phyloP scores from a whole-genome alignment of 2,113 vertebrate species.

The Scophthalmus maximus region DNA sequence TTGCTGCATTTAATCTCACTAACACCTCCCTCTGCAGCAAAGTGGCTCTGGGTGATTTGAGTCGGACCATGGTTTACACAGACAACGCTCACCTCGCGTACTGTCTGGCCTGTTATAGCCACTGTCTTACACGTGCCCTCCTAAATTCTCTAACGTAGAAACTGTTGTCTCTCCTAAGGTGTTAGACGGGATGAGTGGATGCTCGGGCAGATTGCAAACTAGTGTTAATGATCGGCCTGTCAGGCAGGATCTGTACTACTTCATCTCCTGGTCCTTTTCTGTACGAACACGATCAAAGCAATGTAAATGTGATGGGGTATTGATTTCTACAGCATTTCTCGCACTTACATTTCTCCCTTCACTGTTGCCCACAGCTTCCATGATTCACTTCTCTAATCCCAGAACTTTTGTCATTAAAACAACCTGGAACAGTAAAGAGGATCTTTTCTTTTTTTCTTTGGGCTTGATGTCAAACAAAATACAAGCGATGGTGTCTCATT shows the following conservation, averaged over 20 bases:
- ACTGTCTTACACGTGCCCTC: constrained; percentile 71
- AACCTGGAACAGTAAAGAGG: constrained; percentile 13
- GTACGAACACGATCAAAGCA: constrained; percentile 73
- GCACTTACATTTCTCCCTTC: constrained; percentile 42
- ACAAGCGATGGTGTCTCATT: not conserved
- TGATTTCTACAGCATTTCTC: constrained; percentile 71
- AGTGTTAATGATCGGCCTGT: constrained; percentile 76
- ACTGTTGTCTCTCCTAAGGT: constrained; percentile 77
- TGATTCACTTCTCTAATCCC: constrained; percentile 31
- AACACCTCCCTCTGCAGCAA: constrained; percentile 15
- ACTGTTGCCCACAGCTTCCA: constrained; percentile 27
- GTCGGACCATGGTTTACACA: constrained; percentile 46
- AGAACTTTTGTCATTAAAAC: constrained; percentile 32
- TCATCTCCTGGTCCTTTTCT: constrained; percentile 71
- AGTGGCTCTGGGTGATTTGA: constrained; percentile 29
- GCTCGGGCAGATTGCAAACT: constrained; percentile 70
- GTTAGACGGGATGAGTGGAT: constrained; percentile 60
- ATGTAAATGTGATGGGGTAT: constrained; percentile 71
- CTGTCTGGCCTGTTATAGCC: constrained; percentile 49
- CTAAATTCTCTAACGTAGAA: constrained; percentile 73
- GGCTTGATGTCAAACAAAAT: not conserved
- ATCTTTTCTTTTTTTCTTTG: not conserved
- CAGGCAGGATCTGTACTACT: constrained; percentile 70
- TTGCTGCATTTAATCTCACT: constrained; percentile 61
- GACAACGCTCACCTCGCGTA: constrained; percentile 38